Base-by-base conservation (phyloP, 2,113 vertebrate species). In the Hippolais icterina region DNA sequence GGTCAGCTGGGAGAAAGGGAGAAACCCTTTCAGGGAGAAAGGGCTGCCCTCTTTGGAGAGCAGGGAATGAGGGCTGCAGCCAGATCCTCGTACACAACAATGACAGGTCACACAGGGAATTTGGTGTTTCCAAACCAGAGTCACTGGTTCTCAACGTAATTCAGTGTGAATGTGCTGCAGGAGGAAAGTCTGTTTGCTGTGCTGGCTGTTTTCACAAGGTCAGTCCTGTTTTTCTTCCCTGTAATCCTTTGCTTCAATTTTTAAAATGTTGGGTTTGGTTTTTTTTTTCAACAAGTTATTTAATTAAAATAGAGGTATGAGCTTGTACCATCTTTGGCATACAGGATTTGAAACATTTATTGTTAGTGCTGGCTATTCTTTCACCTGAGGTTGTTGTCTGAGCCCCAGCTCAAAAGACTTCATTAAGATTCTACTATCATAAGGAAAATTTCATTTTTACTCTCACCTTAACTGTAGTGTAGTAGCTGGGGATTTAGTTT, bases 191-290 rank as follows among this genome's bases (percentile, higher is more conserved):
- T 52, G 72, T 46, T 28, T 79, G 65, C 20, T 82, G 22, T 50
- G 44, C 39, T 52, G 44, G 18, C 46, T 35, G 10, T 74, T 86
- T 94, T 61, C 44, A 47, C 18, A 42, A 78, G 19, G 28, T 72
- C 5, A 50, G 54, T 82, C 60, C 18, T 66, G 19, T 6, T 90
- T 56, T 71, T 44, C 25, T 77, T 74, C 27, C 27, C 10, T 71
- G 31, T 35, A 81, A 56, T 65, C 17, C 23, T 33, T 27, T 52
- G 31, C 25, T 66, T 81, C 18, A 12, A 10, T 79, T 89, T 57
- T 11, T 15, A 9, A 39, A 37, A 46, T 4, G 3, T 2, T n/a
- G 22, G 6, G 2, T 20, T 54, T 31, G 4, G 1, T 9, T 63
- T 28, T 77, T 59, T 83, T 65, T 74, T 57, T 46, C 23, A 15